These are phyloP conservation scores for Podotricha telesiphe DNA, from an alignment of 2,888 invertebrate species.

Conservation along the genomic window DNA sequence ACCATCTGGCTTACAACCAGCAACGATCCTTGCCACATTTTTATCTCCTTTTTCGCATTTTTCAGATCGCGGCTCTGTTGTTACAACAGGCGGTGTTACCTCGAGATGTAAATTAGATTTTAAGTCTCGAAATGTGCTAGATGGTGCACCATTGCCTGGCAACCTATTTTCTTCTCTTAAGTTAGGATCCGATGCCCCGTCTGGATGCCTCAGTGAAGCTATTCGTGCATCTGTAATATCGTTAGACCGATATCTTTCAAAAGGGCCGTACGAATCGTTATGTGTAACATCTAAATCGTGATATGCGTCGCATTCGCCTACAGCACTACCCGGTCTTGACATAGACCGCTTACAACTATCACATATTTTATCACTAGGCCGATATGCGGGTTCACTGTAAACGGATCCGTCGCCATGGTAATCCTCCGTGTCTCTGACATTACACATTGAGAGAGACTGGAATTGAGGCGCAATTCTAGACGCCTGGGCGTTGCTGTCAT, in stretches of 20 bases:
- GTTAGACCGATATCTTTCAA: slow-evolving; percentile 85
- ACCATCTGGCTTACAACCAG: slow-evolving; percentile 87
- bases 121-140: slow-evolving; percentile 83
- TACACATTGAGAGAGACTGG: slow-evolving; percentile 88
- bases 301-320: slow-evolving; percentile 86
- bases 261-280: slow-evolving; percentile 82
- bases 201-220: slow-evolving; percentile 92
- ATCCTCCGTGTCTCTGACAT: slow-evolving; percentile 87
- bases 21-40: slow-evolving; percentile 86
- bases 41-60: slow-evolving; percentile 86
- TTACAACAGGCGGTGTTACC: slow-evolving; percentile 82
- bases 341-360: slow-evolving; percentile 89
- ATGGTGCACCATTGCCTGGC: slow-evolving; percentile 86
- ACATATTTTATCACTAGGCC: slow-evolving; percentile 88
- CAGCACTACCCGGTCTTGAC: slow-evolving; percentile 87
- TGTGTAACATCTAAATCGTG: slow-evolving; percentile 82
- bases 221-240: slow-evolving; percentile 83
- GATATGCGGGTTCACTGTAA: slow-evolving; percentile 93
- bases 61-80: slow-evolving; percentile 83
- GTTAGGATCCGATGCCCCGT: slow-evolving; percentile 97
- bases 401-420: slow-evolving; percentile 90
- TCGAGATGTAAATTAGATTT: slow-evolving; percentile 78
- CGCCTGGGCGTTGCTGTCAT: slow-evolving; percentile 84
- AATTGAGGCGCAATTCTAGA: slow-evolving; percentile 85
- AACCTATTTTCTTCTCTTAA: slow-evolving; percentile 87